A percentile compares a stretch with the other conserved stretches of the same genome.
Conservation (phyloP, 2,797 vertebrate species). For the Morelia viridis region DNA sequence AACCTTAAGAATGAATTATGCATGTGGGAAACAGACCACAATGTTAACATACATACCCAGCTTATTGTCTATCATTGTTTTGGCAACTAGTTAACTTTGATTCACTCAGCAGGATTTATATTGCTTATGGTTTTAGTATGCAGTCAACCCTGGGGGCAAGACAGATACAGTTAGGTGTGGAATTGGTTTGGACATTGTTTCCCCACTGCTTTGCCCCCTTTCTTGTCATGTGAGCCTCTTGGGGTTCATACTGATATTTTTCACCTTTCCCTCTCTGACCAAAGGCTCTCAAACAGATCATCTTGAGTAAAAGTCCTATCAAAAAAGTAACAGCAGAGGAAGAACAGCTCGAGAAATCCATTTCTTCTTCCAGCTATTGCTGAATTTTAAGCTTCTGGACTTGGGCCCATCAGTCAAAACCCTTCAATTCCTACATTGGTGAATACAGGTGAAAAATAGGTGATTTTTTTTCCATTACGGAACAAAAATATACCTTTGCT, state of each 20-base stretch:
- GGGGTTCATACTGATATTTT: neutral
- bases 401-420: neutral
- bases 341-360: neutral
- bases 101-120: neutral
- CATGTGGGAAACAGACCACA: neutral
- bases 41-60: neutral
- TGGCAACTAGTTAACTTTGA: neutral
- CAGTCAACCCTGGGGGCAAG: neutral
- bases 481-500: conserved; percentile 80
- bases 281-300: neutral
- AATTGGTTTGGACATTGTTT: neutral
- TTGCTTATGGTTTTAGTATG: neutral
- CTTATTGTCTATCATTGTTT: neutral
- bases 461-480: neutral
- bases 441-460: neutral
- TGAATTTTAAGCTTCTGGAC: neutral
- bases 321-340: neutral
- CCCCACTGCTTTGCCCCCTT: neutral
- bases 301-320: neutral
- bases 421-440: neutral
- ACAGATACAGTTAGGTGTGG: neutral
- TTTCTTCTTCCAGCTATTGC: neutral
- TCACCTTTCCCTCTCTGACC: neutral
- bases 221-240: neutral
- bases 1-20: neutral